Percentiles rank a stretch among this genome's conserved stretches.
Conservation (phyloP, 1,140 invertebrate species). For the Trichonephila clavata region DNA sequence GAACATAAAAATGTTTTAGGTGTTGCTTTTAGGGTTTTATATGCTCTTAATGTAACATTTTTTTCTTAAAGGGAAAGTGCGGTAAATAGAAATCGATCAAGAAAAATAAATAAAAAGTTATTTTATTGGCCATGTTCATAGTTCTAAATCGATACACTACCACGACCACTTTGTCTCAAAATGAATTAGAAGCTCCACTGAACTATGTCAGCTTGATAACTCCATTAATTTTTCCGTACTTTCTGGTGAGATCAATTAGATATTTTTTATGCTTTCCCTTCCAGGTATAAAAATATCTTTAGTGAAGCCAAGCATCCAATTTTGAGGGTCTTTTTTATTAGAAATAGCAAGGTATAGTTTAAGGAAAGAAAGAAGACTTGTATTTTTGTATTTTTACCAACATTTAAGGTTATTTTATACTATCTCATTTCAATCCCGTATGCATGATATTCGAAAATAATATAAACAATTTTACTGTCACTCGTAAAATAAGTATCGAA, state of each 20-base stretch:
- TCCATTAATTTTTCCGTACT: constrained; percentile 62
- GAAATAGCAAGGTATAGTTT: not conserved
- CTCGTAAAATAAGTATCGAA: not conserved
- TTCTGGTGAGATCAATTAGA: constrained; percentile 64
- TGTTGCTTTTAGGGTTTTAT: constrained; percentile 6
- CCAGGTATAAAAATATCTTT: constrained; percentile 49
- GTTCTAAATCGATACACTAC: constrained; percentile 41
- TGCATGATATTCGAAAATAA: not conserved
- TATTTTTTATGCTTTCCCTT: constrained; percentile 46
- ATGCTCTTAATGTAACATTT: not conserved
- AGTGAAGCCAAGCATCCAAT: not conserved
- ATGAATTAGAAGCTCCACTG: constrained; percentile 68
- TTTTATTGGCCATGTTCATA: constrained; percentile 44
- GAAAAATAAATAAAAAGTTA: constrained; percentile 54
- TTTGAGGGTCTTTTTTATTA: not conserved
- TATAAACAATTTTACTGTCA: not conserved
- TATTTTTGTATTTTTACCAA: not conserved
- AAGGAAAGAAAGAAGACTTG: not conserved
- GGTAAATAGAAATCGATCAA: constrained; percentile 58
- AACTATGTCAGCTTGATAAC: constrained; percentile 69
- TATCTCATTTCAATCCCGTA: not conserved
- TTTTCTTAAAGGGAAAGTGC: constrained; percentile 12
- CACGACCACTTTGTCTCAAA: constrained; percentile 47
- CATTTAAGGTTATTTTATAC: not conserved
- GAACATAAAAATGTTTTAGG: constrained; percentile 18